Conservation (phyloP, 2,113 vertebrate species). For the Pachycephala philippinensis region DNA sequence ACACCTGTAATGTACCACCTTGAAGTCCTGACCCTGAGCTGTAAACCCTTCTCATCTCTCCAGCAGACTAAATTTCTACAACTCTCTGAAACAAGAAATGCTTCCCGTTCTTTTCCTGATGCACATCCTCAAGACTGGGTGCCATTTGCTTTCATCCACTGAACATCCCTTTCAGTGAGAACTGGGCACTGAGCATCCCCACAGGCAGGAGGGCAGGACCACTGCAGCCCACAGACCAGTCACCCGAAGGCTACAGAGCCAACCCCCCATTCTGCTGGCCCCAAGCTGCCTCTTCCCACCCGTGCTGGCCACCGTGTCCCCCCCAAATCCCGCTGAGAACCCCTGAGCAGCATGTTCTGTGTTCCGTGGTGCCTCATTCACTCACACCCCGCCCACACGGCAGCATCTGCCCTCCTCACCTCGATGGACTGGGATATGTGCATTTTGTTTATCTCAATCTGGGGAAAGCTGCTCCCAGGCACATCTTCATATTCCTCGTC, state of each 20-base stretch:
- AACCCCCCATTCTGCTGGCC: background rate
- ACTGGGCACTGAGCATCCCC: background rate
- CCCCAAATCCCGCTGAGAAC: background rate
- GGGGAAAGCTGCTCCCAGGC: conserved; percentile 81
- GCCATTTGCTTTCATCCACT: background rate
- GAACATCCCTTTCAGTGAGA: background rate
- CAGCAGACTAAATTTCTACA: background rate
- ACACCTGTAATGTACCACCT: background rate
- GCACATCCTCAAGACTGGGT: background rate
- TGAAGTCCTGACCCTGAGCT: background rate
- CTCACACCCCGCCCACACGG: background rate
- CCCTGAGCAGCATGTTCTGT: background rate
- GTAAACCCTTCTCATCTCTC: background rate
- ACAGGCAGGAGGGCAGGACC: background rate
- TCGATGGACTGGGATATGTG: conserved; percentile 99
- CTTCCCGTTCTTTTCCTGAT: background rate
- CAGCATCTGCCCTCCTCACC: conserved; percentile 59
- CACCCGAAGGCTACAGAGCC: background rate
- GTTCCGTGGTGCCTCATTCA: background rate
- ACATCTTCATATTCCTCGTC: conserved; percentile 93
- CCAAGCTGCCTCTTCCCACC: background rate
- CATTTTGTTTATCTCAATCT: conserved; percentile 98
- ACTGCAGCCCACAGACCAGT: background rate
- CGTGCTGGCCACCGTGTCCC: rapidly evolving
- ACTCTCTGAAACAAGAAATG: background rate